Evolutionary conservation across 2,797 vertebrate species (phyloP), one percentile per base, ranked within the genome.

Genomic region (Cryptoblepharus egeriae): DNA sequence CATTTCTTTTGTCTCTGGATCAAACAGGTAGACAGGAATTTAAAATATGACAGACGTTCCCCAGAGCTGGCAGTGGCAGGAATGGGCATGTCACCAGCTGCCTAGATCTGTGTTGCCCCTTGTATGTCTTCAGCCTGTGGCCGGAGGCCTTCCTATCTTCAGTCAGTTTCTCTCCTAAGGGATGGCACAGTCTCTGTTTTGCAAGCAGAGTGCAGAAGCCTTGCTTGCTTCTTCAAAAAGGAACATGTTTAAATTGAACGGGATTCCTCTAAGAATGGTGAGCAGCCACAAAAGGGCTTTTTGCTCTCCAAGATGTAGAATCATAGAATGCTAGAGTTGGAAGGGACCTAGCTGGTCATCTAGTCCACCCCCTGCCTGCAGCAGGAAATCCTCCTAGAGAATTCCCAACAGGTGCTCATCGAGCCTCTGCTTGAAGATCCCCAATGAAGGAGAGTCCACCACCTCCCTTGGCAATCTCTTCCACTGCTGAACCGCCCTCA

Each of bases 131-230:
- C 10, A 26, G 22, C 12, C 68, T 16, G 26, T n/a, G 42, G 12
- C 11, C 16, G 7, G 1, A 49, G 39, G 6, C 13, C 18, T 15
- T 8, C 45, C 42, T 70, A 45, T 15, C n/a, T 30, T 30, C 7
- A 7, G 15, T 16, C 5, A 24, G 35, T 30, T 60, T 70, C 70
- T 16, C 15, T 39, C 13, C 16, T 7, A 10, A 16, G 3, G 37
- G 60, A 71, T 20, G 37, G 22, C 20, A 6, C 20, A 10, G 6
- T n/a, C n/a, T 68, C 57, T 60, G 37, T 49, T 42, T 73, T 79
- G 58, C 77, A 64, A 58, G 61, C 49, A n/a, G 24, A 0, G 0
- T 18, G 0, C 52, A 61, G 39, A 67, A 24, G 42, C 13, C 28
- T 64, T 32, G 16, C 26, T 76, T 20, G 2, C 32, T 13, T 18